Base-by-base conservation (phyloP, 2,113 vertebrate species). In the Tor tambroides region DNA sequence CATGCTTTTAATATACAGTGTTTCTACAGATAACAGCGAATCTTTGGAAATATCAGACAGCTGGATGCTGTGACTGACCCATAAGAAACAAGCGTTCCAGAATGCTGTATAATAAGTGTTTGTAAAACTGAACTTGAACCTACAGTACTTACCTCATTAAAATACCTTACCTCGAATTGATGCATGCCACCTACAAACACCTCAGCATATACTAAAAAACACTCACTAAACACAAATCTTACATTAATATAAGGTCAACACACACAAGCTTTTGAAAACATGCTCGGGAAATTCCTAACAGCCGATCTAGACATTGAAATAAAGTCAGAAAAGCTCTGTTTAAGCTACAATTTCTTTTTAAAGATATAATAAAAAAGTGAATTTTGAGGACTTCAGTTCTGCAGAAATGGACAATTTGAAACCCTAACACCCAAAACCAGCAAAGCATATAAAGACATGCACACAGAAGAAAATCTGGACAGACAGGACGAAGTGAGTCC, bases 401-500 rank as follows among this genome's bases (percentile, higher is more conserved):
- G 3, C 1, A 32, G 17, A 71, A 71, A 71, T 38, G 1, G 9
- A 38, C 9, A 0, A 72, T 72, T 72, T 71, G 7, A 38, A 71
- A 35, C 30, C 8, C 17, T 35, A 3, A 65, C n/a, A 84, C 5
- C 21, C 4, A 38, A 41, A 41, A 11, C 1, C 80, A 78, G 6
- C 17, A 28, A 79, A 32, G 26, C 30, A 74, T n/a, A 17, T 35
- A 78, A 32, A 35, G 17, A 78, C 10, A 43, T 32, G 54, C 7
- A 75, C 23, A 46, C 72, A 46, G 41, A 38, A 59, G 6, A 61
- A 8, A 61, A 21, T 56, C 9, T 65, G 23, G 23, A 65, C 35
- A 32, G 61, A 46, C 14, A 10, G 59, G 8, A 69, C 4, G 9
- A n/a, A 54, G 35, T 75, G 82, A 85, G 84, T 92, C 63, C 84